Conservation (phyloP, 2,888 invertebrate genomes). For the Zhuqinia jingwanae region DNA sequence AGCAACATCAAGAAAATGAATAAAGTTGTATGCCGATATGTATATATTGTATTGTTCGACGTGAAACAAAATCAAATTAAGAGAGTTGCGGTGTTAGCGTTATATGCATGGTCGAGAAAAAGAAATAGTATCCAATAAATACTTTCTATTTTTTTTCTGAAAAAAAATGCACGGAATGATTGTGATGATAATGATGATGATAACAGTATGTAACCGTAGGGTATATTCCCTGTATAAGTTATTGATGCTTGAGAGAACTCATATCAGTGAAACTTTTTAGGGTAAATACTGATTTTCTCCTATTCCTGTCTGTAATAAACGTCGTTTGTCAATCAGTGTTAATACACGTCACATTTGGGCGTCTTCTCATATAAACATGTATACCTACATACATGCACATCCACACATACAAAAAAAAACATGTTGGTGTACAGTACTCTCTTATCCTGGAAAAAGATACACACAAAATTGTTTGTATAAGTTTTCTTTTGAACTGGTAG, state of each 20-base stretch:
- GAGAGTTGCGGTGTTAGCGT: too few species aligned
- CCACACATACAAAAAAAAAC: neutral
- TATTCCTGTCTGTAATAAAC: conserved; percentile 36
- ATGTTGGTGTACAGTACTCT: neutral
- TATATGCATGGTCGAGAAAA: neutral
- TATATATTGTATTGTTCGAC: too few species aligned
- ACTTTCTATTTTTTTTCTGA: neutral
- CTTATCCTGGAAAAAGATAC: too few species aligned
- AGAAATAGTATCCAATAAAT: neutral
- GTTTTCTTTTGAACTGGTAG: neutral
- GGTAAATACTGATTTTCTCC: conserved; percentile 26
- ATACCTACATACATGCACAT: neutral
- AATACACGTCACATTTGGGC: conserved; percentile 25
- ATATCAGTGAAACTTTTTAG: conserved; percentile 1
- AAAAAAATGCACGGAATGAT: neutral
- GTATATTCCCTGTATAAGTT: neutral
- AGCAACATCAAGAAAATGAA: neutral
- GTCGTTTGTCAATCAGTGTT: conserved; percentile 52
- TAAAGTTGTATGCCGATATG: too few species aligned
- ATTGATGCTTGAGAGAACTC: neutral
- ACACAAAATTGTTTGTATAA: neutral
- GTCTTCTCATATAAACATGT: conserved; percentile 5
- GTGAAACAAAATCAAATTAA: too few species aligned
- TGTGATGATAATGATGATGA: neutral
- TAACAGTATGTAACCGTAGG: conserved; percentile 5